These are phyloP conservation scores for Pygmarrhopalites habei DNA, from an alignment of 1,140 invertebrate genomes.

Conservation along the genomic window DNA sequence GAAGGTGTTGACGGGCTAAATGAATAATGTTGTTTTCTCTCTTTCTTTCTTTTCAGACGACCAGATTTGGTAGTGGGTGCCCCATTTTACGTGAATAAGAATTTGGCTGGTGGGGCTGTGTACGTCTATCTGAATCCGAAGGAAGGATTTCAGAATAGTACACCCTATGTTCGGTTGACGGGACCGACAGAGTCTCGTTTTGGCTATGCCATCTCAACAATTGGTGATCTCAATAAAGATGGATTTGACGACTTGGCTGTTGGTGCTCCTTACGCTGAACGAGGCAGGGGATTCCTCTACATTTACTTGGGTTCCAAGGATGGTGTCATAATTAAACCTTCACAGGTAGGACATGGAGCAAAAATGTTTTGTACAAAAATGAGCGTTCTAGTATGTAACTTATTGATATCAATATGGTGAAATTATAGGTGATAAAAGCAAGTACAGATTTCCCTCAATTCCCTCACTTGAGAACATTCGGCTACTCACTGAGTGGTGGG, in stretches of 20 bases:
- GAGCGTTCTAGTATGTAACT: neutral
- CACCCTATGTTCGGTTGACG: slow-evolving; percentile 52
- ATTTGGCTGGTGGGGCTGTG: slow-evolving; percentile 74
- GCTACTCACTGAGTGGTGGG: slow-evolving; percentile 80
- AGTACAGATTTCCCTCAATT: slow-evolving; percentile 49
- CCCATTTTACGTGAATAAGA: slow-evolving; percentile 74
- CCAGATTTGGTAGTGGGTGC: slow-evolving; percentile 83
- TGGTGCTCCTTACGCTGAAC: slow-evolving; percentile 82
- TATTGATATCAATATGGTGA: no score
- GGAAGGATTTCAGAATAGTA: slow-evolving; percentile 45
- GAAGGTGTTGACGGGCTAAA: no score
- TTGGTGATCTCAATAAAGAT: slow-evolving; percentile 88
- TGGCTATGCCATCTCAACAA: slow-evolving; percentile 72
- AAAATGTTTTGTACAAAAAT: neutral
- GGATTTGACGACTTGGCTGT: slow-evolving; percentile 81
- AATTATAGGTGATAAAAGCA: slow-evolving; percentile 51
- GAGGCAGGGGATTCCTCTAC: slow-evolving; percentile 64
- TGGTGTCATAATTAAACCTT: slow-evolving; percentile 64
- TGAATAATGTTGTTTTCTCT: no score
- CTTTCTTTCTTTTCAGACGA: slow-evolving; percentile 48
- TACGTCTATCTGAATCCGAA: slow-evolving; percentile 71
- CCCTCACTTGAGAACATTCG: slow-evolving; percentile 63
- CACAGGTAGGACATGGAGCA: slow-evolving; percentile 54
- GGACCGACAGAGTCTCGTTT: slow-evolving; percentile 69
- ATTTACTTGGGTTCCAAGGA: slow-evolving; percentile 73